These are phyloP conservation scores for Hirtodrosophila confusa DNA, from an alignment of 2,888 invertebrate species.

Conservation along the genomic window DNA sequence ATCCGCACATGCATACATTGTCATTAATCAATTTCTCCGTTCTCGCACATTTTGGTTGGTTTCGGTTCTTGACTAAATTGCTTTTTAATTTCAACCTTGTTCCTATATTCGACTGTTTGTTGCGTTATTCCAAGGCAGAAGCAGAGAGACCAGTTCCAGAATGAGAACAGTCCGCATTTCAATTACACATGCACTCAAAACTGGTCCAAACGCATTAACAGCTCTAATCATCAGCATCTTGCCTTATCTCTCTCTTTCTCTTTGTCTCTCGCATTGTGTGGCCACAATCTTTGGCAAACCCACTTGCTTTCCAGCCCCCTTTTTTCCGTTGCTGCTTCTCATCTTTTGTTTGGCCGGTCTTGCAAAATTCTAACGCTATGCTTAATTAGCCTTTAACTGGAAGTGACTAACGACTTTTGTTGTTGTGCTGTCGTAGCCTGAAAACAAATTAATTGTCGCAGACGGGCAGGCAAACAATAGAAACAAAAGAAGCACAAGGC, in stretches of 20 bases:
- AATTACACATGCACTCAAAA: conserved; percentile 27
- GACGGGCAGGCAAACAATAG: conserved; percentile 49
- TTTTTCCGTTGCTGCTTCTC: conserved; percentile 12
- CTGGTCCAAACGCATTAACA: conserved; percentile 34
- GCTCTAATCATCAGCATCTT: conserved; percentile 27
- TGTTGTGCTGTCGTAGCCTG: conserved; percentile 34
- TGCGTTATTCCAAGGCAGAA: not conserved
- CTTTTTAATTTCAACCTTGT: conserved; percentile 50
- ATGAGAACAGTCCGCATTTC: conserved; percentile 29
- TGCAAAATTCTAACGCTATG: conserved; percentile 69
- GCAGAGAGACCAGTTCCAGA: conserved; percentile 7
- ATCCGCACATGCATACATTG: not conserved
- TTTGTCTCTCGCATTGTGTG: not conserved
- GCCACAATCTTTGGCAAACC: conserved; percentile 12
- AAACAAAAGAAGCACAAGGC: conserved; percentile 57
- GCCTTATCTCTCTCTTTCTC: not conserved
- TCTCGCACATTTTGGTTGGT: not conserved
- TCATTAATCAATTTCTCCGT: conserved; percentile 49
- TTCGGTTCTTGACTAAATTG: conserved; percentile 28
- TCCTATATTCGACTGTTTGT: not conserved
- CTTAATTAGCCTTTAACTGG: conserved; percentile 77
- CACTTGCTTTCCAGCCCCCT: conserved; percentile 30
- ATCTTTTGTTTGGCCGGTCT: conserved; percentile 31
- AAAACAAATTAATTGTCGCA: conserved; percentile 72
- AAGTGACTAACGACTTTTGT: conserved; percentile 74